Evolutionary conservation across 2,797 vertebrate genomes (phyloP), one percentile per base, ranked within the genome.

Genomic region (Muraenolepis orangiensis): DNA sequence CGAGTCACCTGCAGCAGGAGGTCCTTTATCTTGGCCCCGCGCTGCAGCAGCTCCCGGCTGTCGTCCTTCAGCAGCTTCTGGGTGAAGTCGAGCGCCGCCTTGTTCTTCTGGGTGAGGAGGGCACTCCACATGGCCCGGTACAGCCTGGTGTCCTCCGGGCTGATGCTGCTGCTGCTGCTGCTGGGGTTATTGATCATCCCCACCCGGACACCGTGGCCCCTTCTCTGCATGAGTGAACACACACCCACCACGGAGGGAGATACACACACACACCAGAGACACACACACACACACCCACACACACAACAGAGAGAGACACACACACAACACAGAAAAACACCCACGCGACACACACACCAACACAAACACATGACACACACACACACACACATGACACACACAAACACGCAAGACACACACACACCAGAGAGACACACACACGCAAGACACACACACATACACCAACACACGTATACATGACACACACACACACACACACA

Each of bases 171-270:
- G n/a, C 95, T 96, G 87, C 92, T 92, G 57, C 89, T 85, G 57
- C 89, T 84, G 82, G 96, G 96, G 92, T 99, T 98, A 93, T 94
- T 94, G 89, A 99, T 93, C 92, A 98, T 85, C 29, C 96, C 96
- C 46, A 99, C 38, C 29, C 96, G 96, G 72, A 93, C 87, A 81
- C 92, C 94, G 51, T 88, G 87, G 90, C 93, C 96, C 84, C 91
- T 91, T 91, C 95, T 95, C 98, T 99, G 90, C 69, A 88, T 78
- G 10, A 30, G 29, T 64, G 38, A 30, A 66, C 69, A 71, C 30
- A n/a, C 72, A 61, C 32, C 32, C 23, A 29, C 5, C n/a, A n/a
- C n/a, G n/a, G n/a, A n/a, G n/a, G n/a, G n/a, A n/a, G n/a, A n/a
- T n/a, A n/a, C n/a, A n/a, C n/a, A n/a, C n/a, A n/a, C n/a, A n/a